A percentile compares a stretch with the other conserved stretches of the same genome.
Evolutionary conservation across 2,888 invertebrate species (phyloP).

Genomic region (Bibio marci): DNA sequence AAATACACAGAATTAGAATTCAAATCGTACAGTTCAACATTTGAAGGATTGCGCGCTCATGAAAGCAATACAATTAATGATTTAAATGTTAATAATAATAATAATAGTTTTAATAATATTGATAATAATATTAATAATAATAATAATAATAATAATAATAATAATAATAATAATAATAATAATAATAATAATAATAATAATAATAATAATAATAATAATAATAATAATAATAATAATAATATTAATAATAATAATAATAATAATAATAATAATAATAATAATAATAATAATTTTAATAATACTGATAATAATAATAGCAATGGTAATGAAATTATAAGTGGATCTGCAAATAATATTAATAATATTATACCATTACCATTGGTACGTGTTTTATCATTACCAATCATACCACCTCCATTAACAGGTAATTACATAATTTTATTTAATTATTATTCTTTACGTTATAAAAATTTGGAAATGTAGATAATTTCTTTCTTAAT

Average conservation of each 20-base stretch:
- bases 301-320: neutral
- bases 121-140: constrained; percentile 8
- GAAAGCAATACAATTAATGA: constrained; percentile 1
- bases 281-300: constrained; percentile 4
- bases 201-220: neutral
- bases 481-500: too few species aligned
- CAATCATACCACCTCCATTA: constrained; percentile 8
- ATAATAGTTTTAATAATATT: neutral
- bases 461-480: neutral
- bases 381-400: constrained; percentile 11
- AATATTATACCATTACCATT: constrained; percentile 8
- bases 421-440: neutral
- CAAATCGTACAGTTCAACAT: constrained; percentile 10
- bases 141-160: constrained; percentile 9
- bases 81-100: neutral
- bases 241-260: neutral
- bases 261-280: constrained; percentile 2
- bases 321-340: neutral
- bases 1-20: constrained; percentile 9
- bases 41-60: constrained; percentile 9
- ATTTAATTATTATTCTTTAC: neutral
- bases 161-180: constrained; percentile 5
- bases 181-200: constrained; percentile 6
- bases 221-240: constrained; percentile 1
- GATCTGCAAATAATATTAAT: constrained; percentile 1